A percentile compares a stretch with the other conserved stretches of the same genome.
phyloP scores from a whole-genome alignment of 2,888 invertebrate genomes.

The Drosophila setosimentum region DNA sequence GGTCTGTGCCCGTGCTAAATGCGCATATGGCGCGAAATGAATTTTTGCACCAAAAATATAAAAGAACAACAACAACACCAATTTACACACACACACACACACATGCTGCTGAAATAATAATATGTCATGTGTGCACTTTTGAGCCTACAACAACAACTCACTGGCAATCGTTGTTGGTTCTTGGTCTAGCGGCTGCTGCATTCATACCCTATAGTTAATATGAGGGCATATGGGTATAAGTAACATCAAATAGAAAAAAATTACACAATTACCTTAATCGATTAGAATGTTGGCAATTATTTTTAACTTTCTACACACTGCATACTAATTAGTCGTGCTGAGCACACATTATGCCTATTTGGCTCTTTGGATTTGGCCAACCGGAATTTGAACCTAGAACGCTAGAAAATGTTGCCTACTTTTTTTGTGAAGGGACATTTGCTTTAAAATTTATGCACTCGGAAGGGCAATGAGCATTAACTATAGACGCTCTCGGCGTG shows the following conservation, averaged over 20 bases:
- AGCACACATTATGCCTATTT: not conserved
- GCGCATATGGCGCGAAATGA: slow-evolving; percentile 79
- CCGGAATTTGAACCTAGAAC: slow-evolving; percentile 28
- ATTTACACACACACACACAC: slow-evolving; percentile 5
- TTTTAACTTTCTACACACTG: not conserved
- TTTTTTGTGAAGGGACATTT: slow-evolving; percentile 26
- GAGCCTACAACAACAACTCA: slow-evolving; percentile 38
- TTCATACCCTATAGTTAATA: slow-evolving; percentile 15
- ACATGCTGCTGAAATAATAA: slow-evolving; percentile 54
- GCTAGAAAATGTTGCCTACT: slow-evolving; percentile 55
- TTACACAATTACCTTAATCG: not conserved
- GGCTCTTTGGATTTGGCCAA: not conserved
- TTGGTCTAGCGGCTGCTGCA: slow-evolving; percentile 34
- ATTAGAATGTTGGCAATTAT: not conserved
- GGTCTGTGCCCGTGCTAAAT: slow-evolving; percentile 71
- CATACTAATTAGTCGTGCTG: not conserved
- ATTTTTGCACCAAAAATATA: slow-evolving; percentile 52
- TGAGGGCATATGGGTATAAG: not conserved
- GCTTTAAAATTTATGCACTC: slow-evolving; percentile 58
- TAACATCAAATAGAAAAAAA: not conserved
- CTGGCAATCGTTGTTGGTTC: slow-evolving; percentile 25
- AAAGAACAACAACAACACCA: slow-evolving; percentile 31
- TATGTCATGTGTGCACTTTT: slow-evolving; percentile 77
- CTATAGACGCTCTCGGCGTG: slow-evolving; percentile 49
- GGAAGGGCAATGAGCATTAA: slow-evolving; percentile 27